Evolutionary conservation across 2,797 vertebrate species (phyloP).

Genomic region (Champsocephalus esox): DNA sequence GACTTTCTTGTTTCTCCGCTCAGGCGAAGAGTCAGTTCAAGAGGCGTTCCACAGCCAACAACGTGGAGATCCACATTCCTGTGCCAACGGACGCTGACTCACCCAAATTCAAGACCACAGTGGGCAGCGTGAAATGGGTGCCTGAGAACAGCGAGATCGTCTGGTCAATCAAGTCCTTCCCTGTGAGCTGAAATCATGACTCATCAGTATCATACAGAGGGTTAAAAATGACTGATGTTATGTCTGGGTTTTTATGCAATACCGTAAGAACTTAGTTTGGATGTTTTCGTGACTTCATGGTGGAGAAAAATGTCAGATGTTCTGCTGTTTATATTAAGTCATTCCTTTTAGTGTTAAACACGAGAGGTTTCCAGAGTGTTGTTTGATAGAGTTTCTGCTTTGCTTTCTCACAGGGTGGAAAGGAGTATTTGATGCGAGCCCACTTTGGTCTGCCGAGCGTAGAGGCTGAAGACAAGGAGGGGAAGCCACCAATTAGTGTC

Average conservation of each 20-base stretch:
- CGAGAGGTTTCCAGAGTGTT: background rate
- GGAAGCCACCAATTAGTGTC: conserved; percentile 97
- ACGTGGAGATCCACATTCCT: conserved; percentile 99
- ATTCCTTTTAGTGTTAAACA: background rate
- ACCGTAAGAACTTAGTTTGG: background rate
- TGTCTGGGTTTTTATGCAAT: conserved; percentile 1
- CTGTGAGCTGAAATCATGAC: conserved; percentile 85
- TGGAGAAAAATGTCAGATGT: background rate
- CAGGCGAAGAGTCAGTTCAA: conserved; percentile 99
- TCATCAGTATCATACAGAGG: conserved; percentile 32
- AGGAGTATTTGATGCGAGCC: conserved; percentile 98
- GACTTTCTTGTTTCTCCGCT: conserved; percentile 46
- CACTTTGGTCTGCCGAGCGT: conserved; percentile 98
- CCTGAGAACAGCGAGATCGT: conserved; percentile 98
- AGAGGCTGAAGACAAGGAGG: conserved; percentile 98
- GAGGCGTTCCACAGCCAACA: conserved; percentile 97
- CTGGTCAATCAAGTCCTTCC: conserved; percentile 99
- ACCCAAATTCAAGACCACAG: conserved; percentile 98
- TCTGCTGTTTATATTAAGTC: background rate
- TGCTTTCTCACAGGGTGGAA: conserved; percentile 89
- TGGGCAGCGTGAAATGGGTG: conserved; percentile 98
- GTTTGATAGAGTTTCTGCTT: conserved; percentile 55
- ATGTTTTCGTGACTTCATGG: background rate
- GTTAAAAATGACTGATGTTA: conserved; percentile 17
- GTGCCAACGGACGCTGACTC: conserved; percentile 98